A percentile compares a stretch with the other conserved stretches of the same genome.
phyloP scores from a whole-genome alignment of 2,888 invertebrate species.

The Eueremaeus valkanovi region DNA sequence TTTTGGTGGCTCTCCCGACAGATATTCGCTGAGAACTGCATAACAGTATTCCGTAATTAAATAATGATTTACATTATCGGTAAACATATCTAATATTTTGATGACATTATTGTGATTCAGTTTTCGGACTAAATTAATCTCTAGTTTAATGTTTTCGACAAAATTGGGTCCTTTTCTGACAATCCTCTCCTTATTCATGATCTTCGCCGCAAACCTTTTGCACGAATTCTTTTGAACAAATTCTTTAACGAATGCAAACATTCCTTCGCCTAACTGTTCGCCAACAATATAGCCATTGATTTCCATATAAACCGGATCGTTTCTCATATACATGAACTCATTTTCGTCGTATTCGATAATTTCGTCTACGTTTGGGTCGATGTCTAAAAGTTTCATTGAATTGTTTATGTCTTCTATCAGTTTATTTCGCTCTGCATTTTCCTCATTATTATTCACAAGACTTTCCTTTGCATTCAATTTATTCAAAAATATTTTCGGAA shows the following conservation, averaged over 20 bases:
- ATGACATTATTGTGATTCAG: slow-evolving; percentile 15
- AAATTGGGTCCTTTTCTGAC: background rate
- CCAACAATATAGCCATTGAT: background rate
- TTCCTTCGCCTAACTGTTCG: background rate
- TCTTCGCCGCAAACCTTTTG: slow-evolving; percentile 1
- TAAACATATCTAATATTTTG: background rate
- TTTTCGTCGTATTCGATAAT: background rate
- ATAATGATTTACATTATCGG: background rate
- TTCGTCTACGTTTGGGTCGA: background rate
- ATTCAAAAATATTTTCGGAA: background rate
- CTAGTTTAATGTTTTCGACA: background rate
- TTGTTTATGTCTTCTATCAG: background rate
- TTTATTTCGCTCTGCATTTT: background rate
- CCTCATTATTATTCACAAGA: background rate
- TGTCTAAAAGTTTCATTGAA: background rate
- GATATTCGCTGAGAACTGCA: slow-evolving; percentile 3
- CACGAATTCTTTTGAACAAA: background rate
- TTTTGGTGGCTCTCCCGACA: background rate
- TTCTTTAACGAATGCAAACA: slow-evolving; percentile 9
- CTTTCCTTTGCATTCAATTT: background rate
- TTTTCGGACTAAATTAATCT: slow-evolving; percentile 13
- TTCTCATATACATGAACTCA: background rate
- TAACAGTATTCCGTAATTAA: background rate
- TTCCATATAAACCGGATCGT: background rate
- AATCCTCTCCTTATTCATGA: background rate